Conservation (phyloP, 2,888 invertebrate species). For the Lumbricus terrestris region DNA sequence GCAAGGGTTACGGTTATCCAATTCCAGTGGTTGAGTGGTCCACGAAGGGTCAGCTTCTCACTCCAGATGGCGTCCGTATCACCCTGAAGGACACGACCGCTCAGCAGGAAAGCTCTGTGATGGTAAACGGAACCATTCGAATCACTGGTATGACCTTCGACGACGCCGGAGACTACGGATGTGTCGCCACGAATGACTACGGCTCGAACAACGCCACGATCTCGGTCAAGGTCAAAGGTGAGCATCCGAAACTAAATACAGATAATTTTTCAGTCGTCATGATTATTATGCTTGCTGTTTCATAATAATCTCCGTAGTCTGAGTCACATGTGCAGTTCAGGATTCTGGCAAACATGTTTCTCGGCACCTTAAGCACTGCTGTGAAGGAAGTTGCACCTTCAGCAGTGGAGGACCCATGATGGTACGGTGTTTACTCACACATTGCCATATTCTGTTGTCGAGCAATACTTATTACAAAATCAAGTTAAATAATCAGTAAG, state of each 20-base stretch:
- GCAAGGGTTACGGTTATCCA: conserved; percentile 71
- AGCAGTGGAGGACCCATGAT: neutral
- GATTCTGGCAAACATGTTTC: neutral
- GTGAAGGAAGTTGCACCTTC: neutral
- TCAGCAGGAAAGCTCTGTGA: conserved; percentile 44
- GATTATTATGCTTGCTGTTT: neutral
- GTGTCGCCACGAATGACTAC: conserved; percentile 62
- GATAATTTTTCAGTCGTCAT: neutral
- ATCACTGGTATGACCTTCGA: conserved; percentile 68
- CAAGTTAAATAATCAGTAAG: no score
- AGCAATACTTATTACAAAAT: no score
- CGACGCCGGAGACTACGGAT: conserved; percentile 73
- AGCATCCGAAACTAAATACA: conserved; percentile 56
- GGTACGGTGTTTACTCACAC: neutral
- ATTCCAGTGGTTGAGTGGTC: conserved; percentile 70
- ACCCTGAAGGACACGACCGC: conserved; percentile 37
- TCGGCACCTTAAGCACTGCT: neutral
- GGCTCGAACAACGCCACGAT: conserved; percentile 58
- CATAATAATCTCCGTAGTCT: neutral
- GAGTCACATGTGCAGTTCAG: neutral
- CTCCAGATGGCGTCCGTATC: conserved; percentile 36
- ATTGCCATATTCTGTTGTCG: neutral
- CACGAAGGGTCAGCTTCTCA: conserved; percentile 50
- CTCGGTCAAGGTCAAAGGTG: conserved; percentile 80
- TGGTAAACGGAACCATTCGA: conserved; percentile 68